Conservation (phyloP, 2,113 vertebrate species). For the Oryzias woworae region DNA sequence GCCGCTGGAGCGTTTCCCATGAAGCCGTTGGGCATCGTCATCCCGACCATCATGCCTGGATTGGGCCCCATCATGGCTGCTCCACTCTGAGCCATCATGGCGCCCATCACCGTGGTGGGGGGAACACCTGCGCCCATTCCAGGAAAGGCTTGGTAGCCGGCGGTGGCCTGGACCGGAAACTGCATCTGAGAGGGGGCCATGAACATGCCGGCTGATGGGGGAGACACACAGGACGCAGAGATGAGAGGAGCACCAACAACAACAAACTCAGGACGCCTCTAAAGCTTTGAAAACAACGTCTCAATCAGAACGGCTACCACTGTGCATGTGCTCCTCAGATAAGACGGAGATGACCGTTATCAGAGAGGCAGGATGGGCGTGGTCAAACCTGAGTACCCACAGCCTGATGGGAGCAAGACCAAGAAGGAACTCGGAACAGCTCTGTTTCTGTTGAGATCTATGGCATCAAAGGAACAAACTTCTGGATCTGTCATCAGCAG, state of each 20-base stretch:
- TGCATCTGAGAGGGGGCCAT: conserved; percentile 91
- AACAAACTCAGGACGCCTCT: neutral
- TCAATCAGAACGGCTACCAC: neutral
- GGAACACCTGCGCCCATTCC: conserved; percentile 90
- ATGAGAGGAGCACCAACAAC: neutral
- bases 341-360: no score
- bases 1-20: conserved; percentile 85
- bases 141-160: conserved; percentile 90
- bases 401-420: no score
- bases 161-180: conserved; percentile 86
- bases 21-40: conserved; percentile 95
- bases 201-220: conserved; percentile 83
- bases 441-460: no score
- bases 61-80: conserved; percentile 89
- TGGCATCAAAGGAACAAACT: no score
- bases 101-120: conserved; percentile 90
- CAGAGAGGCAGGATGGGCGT: no score
- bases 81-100: conserved; percentile 86
- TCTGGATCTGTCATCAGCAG: no score
- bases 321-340: no score
- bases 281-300: neutral
- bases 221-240: neutral
- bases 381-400: no score
- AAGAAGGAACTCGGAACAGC: no score
- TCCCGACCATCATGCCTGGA: conserved; percentile 90